A percentile compares a stretch with the other conserved stretches of the same genome.
phyloP scores from a whole-genome alignment of 2,888 invertebrate genomes.

The Chrysodeixis includens region DNA sequence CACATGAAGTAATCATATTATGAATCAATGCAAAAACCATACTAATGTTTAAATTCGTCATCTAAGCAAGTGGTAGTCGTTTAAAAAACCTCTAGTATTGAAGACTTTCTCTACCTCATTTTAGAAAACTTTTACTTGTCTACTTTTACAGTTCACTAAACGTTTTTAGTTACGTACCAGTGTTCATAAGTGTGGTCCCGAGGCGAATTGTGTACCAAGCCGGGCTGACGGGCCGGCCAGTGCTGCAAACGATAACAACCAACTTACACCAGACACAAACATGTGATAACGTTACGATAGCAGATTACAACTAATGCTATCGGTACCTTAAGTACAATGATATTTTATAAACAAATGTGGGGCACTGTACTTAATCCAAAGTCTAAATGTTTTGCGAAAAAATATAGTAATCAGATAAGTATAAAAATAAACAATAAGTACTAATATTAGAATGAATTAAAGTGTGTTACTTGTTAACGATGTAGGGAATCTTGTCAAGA shows the following conservation, averaged over 20 bases:
- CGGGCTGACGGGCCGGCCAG: conserved; percentile 48
- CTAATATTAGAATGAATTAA: too few relatives aligned
- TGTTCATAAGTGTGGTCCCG: conserved; percentile 63
- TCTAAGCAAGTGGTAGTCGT: too few relatives aligned
- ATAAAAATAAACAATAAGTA: too few relatives aligned
- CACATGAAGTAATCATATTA: too few relatives aligned
- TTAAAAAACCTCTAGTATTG: too few relatives aligned
- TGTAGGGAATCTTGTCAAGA: too few relatives aligned
- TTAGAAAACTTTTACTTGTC: too few relatives aligned
- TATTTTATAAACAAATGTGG: conserved; percentile 1
- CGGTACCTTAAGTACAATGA: neutral
- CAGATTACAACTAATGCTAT: neutral
- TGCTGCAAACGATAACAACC: conserved; percentile 49
- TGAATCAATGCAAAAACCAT: too few relatives aligned
- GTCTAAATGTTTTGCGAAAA: neutral
- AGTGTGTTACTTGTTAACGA: neutral
- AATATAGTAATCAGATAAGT: neutral
- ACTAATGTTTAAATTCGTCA: too few relatives aligned
- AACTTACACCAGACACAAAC: neutral
- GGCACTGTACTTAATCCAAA: neutral
- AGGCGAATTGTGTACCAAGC: conserved; percentile 60
- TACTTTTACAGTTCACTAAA: too few relatives aligned
- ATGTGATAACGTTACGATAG: neutral
- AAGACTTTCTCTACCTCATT: too few relatives aligned
- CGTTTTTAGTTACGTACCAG: conserved; percentile 57